Conservation (phyloP, 2,797 vertebrate species). For the Oreochromis mossambicus region DNA sequence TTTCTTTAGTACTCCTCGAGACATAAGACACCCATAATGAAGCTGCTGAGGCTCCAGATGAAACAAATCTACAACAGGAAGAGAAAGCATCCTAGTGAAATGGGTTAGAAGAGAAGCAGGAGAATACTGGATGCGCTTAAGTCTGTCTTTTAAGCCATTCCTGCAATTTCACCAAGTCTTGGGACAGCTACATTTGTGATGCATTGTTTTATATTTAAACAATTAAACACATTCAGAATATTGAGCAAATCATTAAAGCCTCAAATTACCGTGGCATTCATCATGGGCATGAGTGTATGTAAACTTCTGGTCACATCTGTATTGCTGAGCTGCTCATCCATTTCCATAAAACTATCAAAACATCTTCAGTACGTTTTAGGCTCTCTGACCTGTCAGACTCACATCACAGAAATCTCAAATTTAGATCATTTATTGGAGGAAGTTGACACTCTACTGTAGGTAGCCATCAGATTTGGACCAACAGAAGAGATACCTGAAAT, state of each 20-base stretch:
- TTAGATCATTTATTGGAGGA: not conserved
- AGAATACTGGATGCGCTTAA: not conserved
- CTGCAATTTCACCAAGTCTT: not conserved
- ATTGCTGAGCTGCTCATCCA: not conserved
- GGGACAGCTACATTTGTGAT: not conserved
- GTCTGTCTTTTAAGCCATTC: not conserved
- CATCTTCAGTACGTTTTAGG: not conserved
- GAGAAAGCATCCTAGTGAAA: not conserved
- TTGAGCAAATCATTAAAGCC: not conserved
- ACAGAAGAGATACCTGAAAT: not conserved
- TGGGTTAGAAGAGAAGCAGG: not conserved
- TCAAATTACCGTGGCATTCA: not conserved
- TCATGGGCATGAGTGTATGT: not conserved
- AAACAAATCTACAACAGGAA: constrained; percentile 1
- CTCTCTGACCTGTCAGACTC: not conserved
- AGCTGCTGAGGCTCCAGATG: constrained; percentile 3
- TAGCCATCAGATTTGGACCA: not conserved
- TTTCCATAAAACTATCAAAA: not conserved
- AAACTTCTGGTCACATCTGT: not conserved
- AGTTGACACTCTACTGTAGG: not conserved
- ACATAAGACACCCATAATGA: constrained; percentile 17
- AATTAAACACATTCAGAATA: not conserved
- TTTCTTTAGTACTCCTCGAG: constrained; percentile 11
- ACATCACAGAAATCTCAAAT: not conserved
- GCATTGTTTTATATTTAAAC: not conserved